Conservation (phyloP, 2,113 vertebrate species). For the Oenanthe oenanthe region DNA sequence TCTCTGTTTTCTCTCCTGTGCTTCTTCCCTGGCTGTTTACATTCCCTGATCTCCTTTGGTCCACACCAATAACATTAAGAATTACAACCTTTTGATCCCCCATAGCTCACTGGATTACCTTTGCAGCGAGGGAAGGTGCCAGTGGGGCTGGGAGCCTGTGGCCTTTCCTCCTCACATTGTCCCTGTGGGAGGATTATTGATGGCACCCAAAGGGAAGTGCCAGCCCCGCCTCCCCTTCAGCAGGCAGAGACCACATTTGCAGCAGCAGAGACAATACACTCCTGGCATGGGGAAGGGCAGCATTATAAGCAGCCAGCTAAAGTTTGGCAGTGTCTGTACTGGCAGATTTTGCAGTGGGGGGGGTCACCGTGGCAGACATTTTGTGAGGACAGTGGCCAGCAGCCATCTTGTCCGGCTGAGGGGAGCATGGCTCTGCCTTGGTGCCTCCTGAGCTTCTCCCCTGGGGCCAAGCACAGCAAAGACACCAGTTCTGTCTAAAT, state of each 20-base stretch:
- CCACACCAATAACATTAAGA: neutral
- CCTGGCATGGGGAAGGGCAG: neutral
- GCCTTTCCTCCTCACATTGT: neutral
- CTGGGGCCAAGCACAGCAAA: neutral
- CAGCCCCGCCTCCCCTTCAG: neutral
- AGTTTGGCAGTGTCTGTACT: neutral
- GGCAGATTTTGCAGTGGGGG: neutral
- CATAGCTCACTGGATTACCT: neutral
- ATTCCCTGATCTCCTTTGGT: neutral
- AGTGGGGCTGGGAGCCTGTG: neutral
- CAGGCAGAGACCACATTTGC: neutral
- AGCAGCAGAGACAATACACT: neutral
- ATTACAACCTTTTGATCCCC: constrained; percentile 20
- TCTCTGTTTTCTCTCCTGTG: constrained; percentile 14
- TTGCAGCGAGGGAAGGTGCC: neutral
- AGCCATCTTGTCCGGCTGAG: neutral
- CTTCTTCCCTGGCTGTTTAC: neutral
- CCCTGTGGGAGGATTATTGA: neutral
- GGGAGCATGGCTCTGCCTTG: neutral
- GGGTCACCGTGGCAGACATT: accelerated
- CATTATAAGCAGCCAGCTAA: neutral
- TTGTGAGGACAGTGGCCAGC: neutral
- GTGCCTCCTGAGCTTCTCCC: neutral
- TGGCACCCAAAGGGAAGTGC: neutral
- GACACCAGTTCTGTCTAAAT: neutral